Evolutionary conservation across 2,888 invertebrate species (phyloP), one percentile per base, ranked within the genome.

Genomic region (Synergus laeviventris): DNA sequence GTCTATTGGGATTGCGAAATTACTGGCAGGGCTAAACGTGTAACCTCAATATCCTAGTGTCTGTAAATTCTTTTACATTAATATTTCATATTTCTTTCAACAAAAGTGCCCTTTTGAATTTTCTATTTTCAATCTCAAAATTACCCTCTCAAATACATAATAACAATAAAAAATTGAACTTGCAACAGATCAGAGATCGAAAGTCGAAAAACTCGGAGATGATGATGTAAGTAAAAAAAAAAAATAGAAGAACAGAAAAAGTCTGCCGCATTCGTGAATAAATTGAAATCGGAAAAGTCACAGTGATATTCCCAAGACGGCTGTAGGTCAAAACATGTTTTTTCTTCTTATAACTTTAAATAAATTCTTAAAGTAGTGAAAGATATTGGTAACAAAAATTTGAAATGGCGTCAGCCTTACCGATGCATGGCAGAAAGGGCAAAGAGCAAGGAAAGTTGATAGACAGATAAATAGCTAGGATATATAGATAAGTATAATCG

Each of bases 371-470:
- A 5, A 31, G 31, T 5, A 31, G 31, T 31, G 31, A 31, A 31
- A 31, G 5, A n/a, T n/a, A n/a, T n/a, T n/a, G n/a, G n/a, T n/a
- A n/a, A n/a, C n/a, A n/a, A n/a, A n/a, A n/a, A n/a, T n/a, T n/a
- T n/a, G n/a, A n/a, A n/a, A n/a, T 45, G 45, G 45, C 45, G 66
- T 62, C n/a, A 49, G n/a, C 9, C 49, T 49, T 49, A 9, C 49
- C n/a, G 49, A 49, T 49, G 42, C 42, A 31, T 49, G 49, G 11
- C 45, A 49, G 70, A 70, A 70, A 70, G 70, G 49, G 70, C 45
- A 70, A 70, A 45, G 49, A 49, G 70, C 49, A 31, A 49, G 45
- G 70, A 70, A 70, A 70, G 45, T 49, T 70, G 49, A 70, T 49
- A 49, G 70, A 31, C 49, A 66, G 42, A 66, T 66, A 70, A 49